Evolutionary conservation across 1,140 invertebrate genomes (phyloP).

Genomic region (Diabrotica virgifera): DNA sequence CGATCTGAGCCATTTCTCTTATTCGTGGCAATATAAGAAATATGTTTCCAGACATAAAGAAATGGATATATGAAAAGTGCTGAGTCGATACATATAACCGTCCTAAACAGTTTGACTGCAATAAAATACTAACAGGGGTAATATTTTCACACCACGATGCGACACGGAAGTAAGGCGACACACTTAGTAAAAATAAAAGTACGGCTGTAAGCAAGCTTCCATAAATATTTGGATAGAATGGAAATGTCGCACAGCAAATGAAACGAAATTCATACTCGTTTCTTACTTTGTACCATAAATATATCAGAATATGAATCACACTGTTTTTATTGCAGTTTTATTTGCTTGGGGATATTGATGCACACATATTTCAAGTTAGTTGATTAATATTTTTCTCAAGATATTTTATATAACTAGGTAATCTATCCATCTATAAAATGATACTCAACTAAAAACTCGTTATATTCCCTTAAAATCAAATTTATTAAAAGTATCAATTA

Average conservation of each 20-base stretch:
- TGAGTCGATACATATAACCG: not conserved
- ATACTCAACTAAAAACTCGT: too few species aligned
- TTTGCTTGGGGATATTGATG: too few species aligned
- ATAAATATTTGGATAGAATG: not conserved
- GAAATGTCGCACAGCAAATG: not conserved
- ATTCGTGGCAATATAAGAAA: conserved; percentile 1
- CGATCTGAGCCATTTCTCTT: not conserved
- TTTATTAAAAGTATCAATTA: too few species aligned
- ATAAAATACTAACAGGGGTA: not conserved
- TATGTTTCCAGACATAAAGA: conserved; percentile 2
- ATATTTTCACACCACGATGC: conserved; percentile 1
- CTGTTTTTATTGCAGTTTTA: not conserved
- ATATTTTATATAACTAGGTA: too few species aligned
- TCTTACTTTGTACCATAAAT: not conserved
- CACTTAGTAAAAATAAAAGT: not conserved
- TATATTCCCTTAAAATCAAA: too few species aligned
- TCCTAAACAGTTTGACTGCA: not conserved
- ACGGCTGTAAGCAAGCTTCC: not conserved
- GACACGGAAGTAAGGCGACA: conserved; percentile 1
- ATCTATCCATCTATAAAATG: too few species aligned
- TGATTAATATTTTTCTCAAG: too few species aligned
- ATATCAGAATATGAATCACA: not conserved
- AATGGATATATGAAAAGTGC: conserved; percentile 2
- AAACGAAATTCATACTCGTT: not conserved
- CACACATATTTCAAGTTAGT: too few species aligned